A percentile compares a stretch with the other conserved stretches of the same genome.
These are phyloP conservation scores for Galeopterus variegatus DNA, from an alignment of 2,113 vertebrate genomes.

Conservation along the genomic window DNA sequence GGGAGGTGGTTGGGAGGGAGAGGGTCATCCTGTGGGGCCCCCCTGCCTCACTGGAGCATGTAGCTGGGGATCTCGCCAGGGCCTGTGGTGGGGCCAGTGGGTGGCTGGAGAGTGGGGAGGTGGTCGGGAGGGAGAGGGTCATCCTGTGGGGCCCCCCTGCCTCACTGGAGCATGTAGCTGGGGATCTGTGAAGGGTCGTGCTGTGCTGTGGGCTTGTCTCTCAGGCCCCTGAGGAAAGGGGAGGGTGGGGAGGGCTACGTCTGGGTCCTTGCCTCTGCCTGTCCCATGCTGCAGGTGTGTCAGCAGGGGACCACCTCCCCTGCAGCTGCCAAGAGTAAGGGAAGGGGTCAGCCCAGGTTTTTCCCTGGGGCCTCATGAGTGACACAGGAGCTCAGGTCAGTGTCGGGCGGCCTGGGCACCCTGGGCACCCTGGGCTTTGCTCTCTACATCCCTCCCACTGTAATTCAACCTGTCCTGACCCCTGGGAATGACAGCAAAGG, in stretches of 20 bases:
- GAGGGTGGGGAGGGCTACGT: neutral
- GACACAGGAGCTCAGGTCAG: neutral
- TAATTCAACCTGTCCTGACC: neutral
- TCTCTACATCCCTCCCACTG: neutral
- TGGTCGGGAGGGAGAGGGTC: no score
- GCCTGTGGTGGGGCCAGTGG: no score
- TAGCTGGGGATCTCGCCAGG: neutral
- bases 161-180: neutral
- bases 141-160: no score
- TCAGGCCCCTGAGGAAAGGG: neutral
- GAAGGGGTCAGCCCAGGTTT: neutral
- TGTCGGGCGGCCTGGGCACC: neutral
- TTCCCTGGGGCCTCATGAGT: neutral
- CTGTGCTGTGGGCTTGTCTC: neutral
- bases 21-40: no score
- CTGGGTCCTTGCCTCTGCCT: neutral
- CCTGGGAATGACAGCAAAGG: neutral
- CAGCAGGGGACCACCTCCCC: no score
- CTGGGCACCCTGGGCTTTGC: neutral
- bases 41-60: neutral
- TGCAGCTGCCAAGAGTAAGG: neutral
- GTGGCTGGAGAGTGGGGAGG: neutral
- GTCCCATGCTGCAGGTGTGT: no score
- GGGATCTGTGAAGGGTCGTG: neutral
- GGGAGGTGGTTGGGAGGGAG: neutral